Conservation (phyloP, 2,888 invertebrate species). For the Pollenia angustigena region DNA sequence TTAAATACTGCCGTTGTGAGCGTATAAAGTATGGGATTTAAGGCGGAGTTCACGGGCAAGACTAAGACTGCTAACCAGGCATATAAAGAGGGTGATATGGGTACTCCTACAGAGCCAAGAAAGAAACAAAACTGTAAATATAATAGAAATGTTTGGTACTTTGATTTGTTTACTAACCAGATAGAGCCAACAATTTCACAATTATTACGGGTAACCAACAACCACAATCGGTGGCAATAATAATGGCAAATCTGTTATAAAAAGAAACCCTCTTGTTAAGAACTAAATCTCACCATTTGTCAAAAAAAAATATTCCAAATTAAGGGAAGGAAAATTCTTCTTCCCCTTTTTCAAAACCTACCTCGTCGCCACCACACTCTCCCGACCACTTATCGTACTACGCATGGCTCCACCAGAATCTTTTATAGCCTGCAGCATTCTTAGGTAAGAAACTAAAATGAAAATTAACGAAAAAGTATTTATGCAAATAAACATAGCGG, state of each 20-base stretch:
- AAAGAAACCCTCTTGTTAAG: background rate
- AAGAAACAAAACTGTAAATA: background rate
- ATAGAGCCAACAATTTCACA: conserved; percentile 86
- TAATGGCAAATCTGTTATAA: conserved; percentile 85
- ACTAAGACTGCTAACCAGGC: conserved; percentile 87
- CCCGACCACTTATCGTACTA: conserved; percentile 86
- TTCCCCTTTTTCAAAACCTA: conserved; percentile 66
- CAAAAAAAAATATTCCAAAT: no score
- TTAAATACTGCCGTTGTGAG: conserved; percentile 87
- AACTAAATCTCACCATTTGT: background rate
- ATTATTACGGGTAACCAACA: conserved; percentile 87
- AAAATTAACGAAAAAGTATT: conserved; percentile 86
- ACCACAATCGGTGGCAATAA: conserved; percentile 86
- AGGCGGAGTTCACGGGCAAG: conserved; percentile 87
- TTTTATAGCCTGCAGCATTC: conserved; percentile 86
- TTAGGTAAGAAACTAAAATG: conserved; percentile 86
- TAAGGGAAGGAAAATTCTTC: background rate
- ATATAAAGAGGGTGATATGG: conserved; percentile 85
- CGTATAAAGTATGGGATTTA: conserved; percentile 87
- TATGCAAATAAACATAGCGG: conserved; percentile 85
- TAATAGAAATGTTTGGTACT: background rate
- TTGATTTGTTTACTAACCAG: conserved; percentile 82
- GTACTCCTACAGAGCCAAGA: conserved; percentile 83
- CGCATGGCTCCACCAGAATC: conserved; percentile 86
- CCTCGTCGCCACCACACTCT: conserved; percentile 86